Evolutionary conservation across 1,140 invertebrate genomes (phyloP), one percentile per base, ranked within the genome.

Genomic region (Cherax quadricarinatus): DNA sequence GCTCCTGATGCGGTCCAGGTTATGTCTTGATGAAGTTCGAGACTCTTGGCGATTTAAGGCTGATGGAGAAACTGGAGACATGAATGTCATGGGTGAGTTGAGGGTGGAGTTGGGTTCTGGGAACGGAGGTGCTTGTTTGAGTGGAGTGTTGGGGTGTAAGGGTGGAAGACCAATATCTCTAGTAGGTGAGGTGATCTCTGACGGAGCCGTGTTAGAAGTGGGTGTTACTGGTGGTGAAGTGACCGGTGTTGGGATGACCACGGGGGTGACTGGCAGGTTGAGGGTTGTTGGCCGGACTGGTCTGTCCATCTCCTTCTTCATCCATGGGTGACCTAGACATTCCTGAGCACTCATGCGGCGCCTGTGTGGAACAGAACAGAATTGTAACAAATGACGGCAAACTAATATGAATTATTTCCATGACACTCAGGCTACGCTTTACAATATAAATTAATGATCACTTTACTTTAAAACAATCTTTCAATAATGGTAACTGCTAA

Each of bases 291-390:
- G 80, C 9, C n/a, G 62, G 5, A 60, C 85, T 73, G 89, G 90
- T 91, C 89, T 79, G 14, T 84, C 89, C 49, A 93, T 79, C 53
- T 92, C 92, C 60, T 93, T 93, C 89, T 89, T 93, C 93, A 97
- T 95, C 97, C 97, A 97, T 1, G 96, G 94, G 94, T 97, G 97
- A 78, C 96, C 94, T 21, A 97, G 95, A 93, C 96, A 97, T 88
- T 97, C 96, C 62, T 95, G 95, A n/a, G 96, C 96, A 80, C 96
- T 96, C 94, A 97, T 94, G 66, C 97, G 95, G 86, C 96, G 95
- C 94, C 96, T 97, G 95, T 10, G 24, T n/a, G 62, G 18, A 18
- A 21, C 10, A 66, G 4, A 66, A 12, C 30, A 41, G 30, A 41
- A 41, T 41, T 41, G 30, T 41, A 41, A 41, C 30, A 41, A 41